These are phyloP conservation scores for Papilio demoleus DNA, from an alignment of 2,888 invertebrate species.

Conservation along the genomic window DNA sequence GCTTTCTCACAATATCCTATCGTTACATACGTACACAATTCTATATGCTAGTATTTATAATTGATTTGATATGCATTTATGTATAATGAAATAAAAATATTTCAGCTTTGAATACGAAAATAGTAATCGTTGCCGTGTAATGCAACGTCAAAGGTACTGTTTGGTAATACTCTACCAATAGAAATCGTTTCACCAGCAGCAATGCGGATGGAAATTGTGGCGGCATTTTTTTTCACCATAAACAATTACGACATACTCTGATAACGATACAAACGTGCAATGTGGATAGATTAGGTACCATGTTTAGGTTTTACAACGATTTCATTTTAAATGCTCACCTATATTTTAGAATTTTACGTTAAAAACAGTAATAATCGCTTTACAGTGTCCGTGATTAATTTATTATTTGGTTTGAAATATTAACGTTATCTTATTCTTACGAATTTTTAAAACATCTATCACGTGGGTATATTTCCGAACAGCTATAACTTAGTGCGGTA, in stretches of 20 bases:
- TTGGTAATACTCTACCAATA: conserved; percentile 48
- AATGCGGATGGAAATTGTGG: conserved; percentile 64
- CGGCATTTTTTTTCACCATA: conserved; percentile 56
- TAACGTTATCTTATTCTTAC: too few relatives aligned
- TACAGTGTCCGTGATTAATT: too few relatives aligned
- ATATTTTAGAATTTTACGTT: too few relatives aligned
- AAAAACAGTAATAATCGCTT: too few relatives aligned
- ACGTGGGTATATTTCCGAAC: too few relatives aligned
- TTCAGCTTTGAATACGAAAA: conserved; percentile 23
- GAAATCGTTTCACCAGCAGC: conserved; percentile 50
- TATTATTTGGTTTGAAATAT: too few relatives aligned
- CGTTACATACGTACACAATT: not conserved
- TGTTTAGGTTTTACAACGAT: conserved; percentile 9
- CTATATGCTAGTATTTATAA: conserved; percentile 15
- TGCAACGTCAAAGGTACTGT: conserved; percentile 41
- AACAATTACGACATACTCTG: conserved; percentile 76
- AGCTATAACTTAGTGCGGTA: too few relatives aligned
- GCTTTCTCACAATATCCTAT: conserved; percentile 13
- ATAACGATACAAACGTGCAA: conserved; percentile 67
- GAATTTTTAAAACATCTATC: too few relatives aligned
- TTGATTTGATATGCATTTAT: conserved; percentile 30
- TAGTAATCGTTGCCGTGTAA: conserved; percentile 15
- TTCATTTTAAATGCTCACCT: too few relatives aligned
- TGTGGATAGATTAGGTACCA: not conserved
- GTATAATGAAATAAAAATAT: conserved; percentile 19